phyloP scores from a whole-genome alignment of 1,140 invertebrate genomes.

The Rhopalosiphum padi region DNA sequence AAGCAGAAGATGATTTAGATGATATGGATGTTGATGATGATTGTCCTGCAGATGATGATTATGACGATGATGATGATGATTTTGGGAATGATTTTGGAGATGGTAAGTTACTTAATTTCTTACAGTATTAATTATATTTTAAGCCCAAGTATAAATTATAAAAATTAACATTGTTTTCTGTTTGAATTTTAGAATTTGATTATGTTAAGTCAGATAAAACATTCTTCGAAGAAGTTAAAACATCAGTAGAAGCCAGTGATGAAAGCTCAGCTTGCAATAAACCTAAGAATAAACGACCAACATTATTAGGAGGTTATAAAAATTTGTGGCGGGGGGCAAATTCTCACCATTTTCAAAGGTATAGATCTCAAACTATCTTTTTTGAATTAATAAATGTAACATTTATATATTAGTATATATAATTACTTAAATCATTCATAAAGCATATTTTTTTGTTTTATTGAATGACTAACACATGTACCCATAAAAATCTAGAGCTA shows the following conservation, averaged over 20 bases:
- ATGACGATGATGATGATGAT: conserved; percentile 28
- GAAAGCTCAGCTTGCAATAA: background rate
- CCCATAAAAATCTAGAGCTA: too few relatives aligned
- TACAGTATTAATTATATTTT: background rate
- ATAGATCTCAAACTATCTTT: background rate
- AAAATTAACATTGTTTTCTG: background rate
- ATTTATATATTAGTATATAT: background rate
- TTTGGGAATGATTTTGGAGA: conserved; percentile 29
- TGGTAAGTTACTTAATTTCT: background rate
- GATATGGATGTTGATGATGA: conserved; percentile 36
- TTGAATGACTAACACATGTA: too few relatives aligned
- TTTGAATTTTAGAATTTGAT: conserved; percentile 27
- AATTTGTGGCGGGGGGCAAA: background rate
- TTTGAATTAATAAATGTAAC: background rate
- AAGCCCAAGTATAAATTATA: background rate
- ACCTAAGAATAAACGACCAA: conserved; percentile 33
- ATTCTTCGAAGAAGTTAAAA: background rate
- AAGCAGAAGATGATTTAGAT: conserved; percentile 38
- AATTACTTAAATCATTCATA: background rate
- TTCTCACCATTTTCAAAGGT: conserved; percentile 38
- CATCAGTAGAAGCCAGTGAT: background rate
- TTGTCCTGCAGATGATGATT: conserved; percentile 15
- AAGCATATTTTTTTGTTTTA: background rate
- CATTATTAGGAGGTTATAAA: background rate
- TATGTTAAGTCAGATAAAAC: conserved; percentile 26